Evolutionary conservation across 1,140 invertebrate species (phyloP).

Genomic region (Amphibalanus amphitrite): DNA sequence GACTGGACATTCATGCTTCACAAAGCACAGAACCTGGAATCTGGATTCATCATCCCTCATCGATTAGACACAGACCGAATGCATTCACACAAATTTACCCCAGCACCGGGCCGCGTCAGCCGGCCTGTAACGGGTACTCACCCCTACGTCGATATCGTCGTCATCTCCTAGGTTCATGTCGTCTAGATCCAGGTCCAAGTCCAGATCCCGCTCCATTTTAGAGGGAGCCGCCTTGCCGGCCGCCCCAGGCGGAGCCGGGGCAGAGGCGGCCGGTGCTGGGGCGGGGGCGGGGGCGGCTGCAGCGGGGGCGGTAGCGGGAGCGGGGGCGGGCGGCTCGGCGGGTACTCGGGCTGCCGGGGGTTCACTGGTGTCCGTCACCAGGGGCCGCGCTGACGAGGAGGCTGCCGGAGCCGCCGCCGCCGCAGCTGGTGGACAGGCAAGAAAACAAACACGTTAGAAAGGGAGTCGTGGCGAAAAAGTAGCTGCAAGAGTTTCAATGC

Average conservation of each 20-base stretch:
- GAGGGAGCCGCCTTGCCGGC: not conserved
- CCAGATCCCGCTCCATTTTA: conserved; percentile 16
- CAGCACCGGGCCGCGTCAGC: not conserved
- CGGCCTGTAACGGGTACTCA: conserved; percentile 7
- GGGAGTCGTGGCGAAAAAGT: too few species aligned
- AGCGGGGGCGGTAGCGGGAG: conserved; percentile 6
- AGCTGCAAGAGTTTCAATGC: too few species aligned
- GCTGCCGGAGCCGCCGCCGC: not conserved
- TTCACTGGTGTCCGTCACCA: not conserved
- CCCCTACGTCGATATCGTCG: conserved; percentile 16
- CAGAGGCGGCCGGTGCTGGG: conserved; percentile 6
- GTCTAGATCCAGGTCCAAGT: conserved; percentile 14
- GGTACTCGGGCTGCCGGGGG: not conserved
- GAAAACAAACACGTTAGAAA: too few species aligned
- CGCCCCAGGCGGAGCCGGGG: not conserved
- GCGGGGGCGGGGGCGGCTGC: conserved; percentile 3
- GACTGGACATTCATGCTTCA: too few species aligned
- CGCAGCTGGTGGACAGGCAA: not conserved
- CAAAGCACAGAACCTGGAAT: too few species aligned
- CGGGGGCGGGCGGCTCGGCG: conserved; percentile 4
- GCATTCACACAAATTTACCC: too few species aligned
- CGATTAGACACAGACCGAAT: too few species aligned
- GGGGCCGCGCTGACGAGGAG: not conserved
- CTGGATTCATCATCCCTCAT: too few species aligned
- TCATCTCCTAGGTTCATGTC: conserved; percentile 15